Evolutionary conservation across 2,113 vertebrate species (phyloP).

Genomic region (Nyctereutes procyonoides): DNA sequence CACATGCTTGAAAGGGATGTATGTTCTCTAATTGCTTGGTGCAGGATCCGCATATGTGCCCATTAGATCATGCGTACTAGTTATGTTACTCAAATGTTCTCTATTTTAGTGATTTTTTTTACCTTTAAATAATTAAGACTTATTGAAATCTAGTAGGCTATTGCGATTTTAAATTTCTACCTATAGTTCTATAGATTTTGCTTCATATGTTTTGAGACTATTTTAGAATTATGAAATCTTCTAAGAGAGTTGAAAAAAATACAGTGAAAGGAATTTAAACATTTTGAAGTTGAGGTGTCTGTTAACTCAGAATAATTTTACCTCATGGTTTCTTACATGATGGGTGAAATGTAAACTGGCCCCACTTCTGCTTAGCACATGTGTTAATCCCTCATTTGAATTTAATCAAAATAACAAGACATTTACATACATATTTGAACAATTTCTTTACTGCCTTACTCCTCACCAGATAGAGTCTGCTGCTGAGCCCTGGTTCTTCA

Average conservation of each 20-base stretch:
- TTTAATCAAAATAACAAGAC: slow-evolving; percentile 45
- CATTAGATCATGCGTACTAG: background rate
- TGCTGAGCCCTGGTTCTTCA: background rate
- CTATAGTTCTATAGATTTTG: background rate
- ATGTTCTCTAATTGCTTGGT: background rate
- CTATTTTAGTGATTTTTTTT: background rate
- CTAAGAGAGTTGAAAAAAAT: background rate
- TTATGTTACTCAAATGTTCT: background rate
- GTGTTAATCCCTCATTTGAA: slow-evolving; percentile 51
- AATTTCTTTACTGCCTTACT: background rate
- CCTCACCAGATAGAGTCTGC: background rate
- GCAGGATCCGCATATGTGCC: background rate
- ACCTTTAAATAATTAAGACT: background rate
- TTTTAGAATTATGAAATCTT: slow-evolving; percentile 19
- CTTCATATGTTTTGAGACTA: background rate
- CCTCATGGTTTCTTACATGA: background rate
- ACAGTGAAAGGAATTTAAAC: background rate
- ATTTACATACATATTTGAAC: background rate
- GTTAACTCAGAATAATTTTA: slow-evolving; percentile 23
- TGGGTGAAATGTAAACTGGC: slow-evolving; percentile 30
- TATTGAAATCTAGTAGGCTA: background rate
- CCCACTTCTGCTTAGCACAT: slow-evolving; percentile 34
- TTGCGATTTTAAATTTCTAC: background rate
- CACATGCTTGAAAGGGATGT: background rate
- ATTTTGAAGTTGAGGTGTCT: slow-evolving; percentile 19